These are phyloP conservation scores for Acrossocheilus wenchowensis DNA, from an alignment of 2,797 vertebrate genomes.

Conservation along the genomic window DNA sequence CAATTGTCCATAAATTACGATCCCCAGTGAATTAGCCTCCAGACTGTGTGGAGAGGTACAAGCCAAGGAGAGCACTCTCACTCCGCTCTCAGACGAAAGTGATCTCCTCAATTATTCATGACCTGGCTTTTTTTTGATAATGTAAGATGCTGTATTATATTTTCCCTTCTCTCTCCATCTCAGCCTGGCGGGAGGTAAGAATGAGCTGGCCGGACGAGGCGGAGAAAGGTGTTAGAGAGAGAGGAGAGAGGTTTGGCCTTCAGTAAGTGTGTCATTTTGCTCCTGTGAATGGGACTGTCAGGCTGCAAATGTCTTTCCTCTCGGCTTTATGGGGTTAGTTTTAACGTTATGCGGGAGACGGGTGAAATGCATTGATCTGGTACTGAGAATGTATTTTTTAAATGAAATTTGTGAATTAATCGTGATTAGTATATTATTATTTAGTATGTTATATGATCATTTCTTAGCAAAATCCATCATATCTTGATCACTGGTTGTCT, in stretches of 20 bases:
- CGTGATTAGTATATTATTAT: too few species aligned
- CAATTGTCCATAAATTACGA: constrained; percentile 99
- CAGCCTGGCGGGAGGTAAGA: constrained; percentile 54
- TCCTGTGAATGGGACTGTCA: constrained; percentile 28
- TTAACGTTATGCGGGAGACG: neutral
- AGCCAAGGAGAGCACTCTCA: constrained; percentile 83
- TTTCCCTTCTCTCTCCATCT: constrained; percentile 59
- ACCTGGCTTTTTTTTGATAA: constrained; percentile 72
- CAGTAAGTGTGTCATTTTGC: constrained; percentile 38
- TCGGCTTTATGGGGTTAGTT: constrained; percentile 1
- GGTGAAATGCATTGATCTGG: neutral
- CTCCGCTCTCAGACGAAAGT: constrained; percentile 83
- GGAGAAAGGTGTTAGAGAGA: constrained; percentile 35
- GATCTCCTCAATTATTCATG: constrained; percentile 97
- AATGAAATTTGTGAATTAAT: too few species aligned
- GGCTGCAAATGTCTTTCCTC: constrained; percentile 33
- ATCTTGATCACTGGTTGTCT: neutral
- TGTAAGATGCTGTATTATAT: constrained; percentile 71
- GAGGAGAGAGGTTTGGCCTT: constrained; percentile 27
- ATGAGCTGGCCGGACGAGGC: constrained; percentile 17
- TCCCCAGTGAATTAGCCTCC: constrained; percentile 96
- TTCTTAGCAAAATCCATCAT: neutral
- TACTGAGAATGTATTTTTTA: neutral
- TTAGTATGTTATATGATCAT: too few species aligned
- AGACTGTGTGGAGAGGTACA: constrained; percentile 91